These are phyloP conservation scores for Notarius quadriscutis DNA, from an alignment of 2,113 vertebrate species.

Conservation along the genomic window DNA sequence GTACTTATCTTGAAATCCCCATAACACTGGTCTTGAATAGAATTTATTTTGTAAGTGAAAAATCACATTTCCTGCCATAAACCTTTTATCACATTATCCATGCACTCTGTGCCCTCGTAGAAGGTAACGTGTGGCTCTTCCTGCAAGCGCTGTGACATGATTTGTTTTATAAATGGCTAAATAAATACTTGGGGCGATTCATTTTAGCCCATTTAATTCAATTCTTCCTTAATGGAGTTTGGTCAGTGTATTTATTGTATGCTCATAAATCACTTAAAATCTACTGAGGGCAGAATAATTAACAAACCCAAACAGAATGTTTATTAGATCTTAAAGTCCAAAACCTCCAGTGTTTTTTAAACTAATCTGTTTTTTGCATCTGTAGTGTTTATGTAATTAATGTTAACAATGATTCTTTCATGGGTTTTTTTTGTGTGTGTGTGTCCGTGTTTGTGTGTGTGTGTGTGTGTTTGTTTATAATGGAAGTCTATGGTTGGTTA, in stretches of 20 bases:
- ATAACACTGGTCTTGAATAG: not conserved
- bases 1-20: not conserved
- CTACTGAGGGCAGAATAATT: not conserved
- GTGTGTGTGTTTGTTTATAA: too few relatives aligned
- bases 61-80: slow-evolving; percentile 22
- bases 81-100: slow-evolving; percentile 16
- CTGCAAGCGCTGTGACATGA: not conserved
- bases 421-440: not conserved
- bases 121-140: not conserved
- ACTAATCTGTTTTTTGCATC: not conserved
- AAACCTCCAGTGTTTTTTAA: not conserved
- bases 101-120: not conserved
- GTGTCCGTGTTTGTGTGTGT: too few relatives aligned
- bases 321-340: not conserved
- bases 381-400: not conserved
- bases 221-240: not conserved
- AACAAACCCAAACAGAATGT: not conserved
- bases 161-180: not conserved
- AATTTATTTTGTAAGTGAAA: slow-evolving; percentile 10
- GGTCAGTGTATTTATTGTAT: not conserved
- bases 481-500: not conserved
- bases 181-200: not conserved
- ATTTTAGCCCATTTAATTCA: not conserved
- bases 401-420: not conserved
- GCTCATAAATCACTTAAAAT: not conserved